These are phyloP conservation scores for Archips xylosteana DNA, from an alignment of 2,888 invertebrate species.

Conservation along the genomic window DNA sequence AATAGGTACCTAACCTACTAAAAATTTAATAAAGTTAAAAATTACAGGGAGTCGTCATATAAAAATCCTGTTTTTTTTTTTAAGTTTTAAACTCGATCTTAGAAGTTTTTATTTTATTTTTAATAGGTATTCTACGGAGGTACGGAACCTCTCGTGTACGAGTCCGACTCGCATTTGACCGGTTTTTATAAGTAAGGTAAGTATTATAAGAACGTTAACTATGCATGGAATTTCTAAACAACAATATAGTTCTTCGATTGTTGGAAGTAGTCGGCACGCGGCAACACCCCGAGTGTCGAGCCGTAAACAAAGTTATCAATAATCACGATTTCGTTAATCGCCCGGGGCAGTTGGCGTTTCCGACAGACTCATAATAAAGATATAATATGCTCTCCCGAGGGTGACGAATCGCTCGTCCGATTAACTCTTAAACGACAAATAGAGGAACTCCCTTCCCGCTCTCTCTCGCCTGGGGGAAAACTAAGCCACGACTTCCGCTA, in stretches of 20 bases:
- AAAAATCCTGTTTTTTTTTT: no score
- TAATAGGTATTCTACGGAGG: no score
- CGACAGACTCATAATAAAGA: conserved; percentile 79
- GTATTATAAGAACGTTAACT: not conserved
- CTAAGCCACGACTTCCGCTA: conserved; percentile 85
- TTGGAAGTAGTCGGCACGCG: conserved; percentile 15
- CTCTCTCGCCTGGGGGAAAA: conserved; percentile 76
- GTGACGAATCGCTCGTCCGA: conserved; percentile 84
- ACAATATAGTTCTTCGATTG: not conserved
- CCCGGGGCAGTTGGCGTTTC: conserved; percentile 65
- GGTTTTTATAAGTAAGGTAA: no score
- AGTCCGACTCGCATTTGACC: no score
- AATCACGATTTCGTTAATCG: conserved; percentile 80
- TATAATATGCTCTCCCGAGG: conserved; percentile 82
- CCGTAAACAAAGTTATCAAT: conserved; percentile 79
- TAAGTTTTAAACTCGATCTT: no score
- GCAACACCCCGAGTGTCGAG: conserved; percentile 41
- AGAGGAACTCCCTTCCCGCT: conserved; percentile 81
- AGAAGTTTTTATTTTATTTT: no score
- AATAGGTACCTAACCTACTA: no score
- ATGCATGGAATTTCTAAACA: not conserved
- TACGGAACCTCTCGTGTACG: no score
- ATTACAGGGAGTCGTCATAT: no score
- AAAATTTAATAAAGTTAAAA: no score
- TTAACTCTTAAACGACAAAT: conserved; percentile 86